Evolutionary conservation across 92 coral and sea anemone species (phyloP), one percentile per base, ranked within the genome.

Genomic region (Virgularia gustaviana): DNA sequence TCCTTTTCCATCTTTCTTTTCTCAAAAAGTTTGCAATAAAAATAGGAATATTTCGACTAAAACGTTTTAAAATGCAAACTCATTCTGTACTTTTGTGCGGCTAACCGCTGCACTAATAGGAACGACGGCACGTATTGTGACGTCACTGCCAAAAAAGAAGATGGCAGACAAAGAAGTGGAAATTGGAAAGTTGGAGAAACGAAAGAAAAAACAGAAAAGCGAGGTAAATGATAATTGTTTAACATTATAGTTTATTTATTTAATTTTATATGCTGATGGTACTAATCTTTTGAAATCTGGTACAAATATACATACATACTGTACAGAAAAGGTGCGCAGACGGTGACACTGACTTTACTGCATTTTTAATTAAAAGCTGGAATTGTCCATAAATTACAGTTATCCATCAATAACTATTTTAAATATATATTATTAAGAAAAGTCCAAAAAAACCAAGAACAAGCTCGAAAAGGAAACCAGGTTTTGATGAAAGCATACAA

Each of bases 401-500:
- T 31, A 2, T 4, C 12, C 18, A 9, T 20, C 11, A 71, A 18
- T 10, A 9, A 63, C 49, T 7, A n/a, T 22, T 32, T 19, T 47
- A 27, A 16, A 7, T 60, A 57, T 55, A 67, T 52, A 5, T 44
- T 31, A 35, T 62, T 81, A 53, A 86, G 76, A 92, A 92, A 61
- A 85, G 75, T 73, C 35, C 83, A 11, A 92, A 87, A 66, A 25
- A 52, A 52, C 73, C 82, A 28, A 49, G 25, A 27, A 49, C 61
- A 47, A 5, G 15, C 45, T 31, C 30, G 0, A 68, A 49, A 9
- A 92, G 80, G 77, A 83, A 80, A 22, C 96, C 96, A 8, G 98
- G 98, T 57, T 92, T 89, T 89, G 90, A 89, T 37, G 65, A 79
- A 43, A 83, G 89, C 47, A 80, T 79, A 20, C 75, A 78, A 28